Conservation (phyloP, 2,888 invertebrate species). For the Cloeon dipterum region DNA sequence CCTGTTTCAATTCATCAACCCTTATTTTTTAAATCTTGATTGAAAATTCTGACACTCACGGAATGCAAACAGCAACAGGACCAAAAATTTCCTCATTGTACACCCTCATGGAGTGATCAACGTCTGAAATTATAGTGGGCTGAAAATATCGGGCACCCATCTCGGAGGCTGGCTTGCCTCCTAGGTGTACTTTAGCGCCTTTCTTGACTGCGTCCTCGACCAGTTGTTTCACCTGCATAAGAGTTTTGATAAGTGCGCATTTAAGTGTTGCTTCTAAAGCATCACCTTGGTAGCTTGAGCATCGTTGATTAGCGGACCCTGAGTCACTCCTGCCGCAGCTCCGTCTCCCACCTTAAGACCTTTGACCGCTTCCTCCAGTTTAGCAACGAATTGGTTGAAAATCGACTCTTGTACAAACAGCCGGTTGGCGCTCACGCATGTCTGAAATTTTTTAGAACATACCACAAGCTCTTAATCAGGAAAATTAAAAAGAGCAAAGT, state of each 20-base stretch:
- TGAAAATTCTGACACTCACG: too few species aligned
- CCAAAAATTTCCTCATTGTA: conserved; percentile 88
- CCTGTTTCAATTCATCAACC: too few species aligned
- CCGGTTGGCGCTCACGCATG: conserved; percentile 87
- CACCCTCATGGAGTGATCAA: conserved; percentile 58
- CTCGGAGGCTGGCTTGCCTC: conserved; percentile 42
- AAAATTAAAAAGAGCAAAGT: not conserved
- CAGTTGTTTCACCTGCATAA: conserved; percentile 32
- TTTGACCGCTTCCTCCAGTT: conserved; percentile 40
- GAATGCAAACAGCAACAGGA: conserved; percentile 67
- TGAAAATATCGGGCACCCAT: conserved; percentile 65
- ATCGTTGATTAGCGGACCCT: conserved; percentile 81
- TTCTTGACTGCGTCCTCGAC: conserved; percentile 70
- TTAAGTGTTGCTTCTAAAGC: not conserved
- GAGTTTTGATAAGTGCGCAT: not conserved
- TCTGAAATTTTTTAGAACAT: conserved; percentile 23
- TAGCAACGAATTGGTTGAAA: conserved; percentile 54
- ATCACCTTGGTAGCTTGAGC: conserved; percentile 61
- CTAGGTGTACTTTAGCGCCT: conserved; percentile 56
- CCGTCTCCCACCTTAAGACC: conserved; percentile 63
- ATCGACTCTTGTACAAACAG: conserved; percentile 60
- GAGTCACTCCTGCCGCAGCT: conserved; percentile 38
- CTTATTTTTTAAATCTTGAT: too few species aligned
- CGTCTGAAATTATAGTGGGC: conserved; percentile 66
- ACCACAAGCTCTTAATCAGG: not conserved